phyloP scores from a whole-genome alignment of 2,113 vertebrate genomes.

The Lepus americanus region DNA sequence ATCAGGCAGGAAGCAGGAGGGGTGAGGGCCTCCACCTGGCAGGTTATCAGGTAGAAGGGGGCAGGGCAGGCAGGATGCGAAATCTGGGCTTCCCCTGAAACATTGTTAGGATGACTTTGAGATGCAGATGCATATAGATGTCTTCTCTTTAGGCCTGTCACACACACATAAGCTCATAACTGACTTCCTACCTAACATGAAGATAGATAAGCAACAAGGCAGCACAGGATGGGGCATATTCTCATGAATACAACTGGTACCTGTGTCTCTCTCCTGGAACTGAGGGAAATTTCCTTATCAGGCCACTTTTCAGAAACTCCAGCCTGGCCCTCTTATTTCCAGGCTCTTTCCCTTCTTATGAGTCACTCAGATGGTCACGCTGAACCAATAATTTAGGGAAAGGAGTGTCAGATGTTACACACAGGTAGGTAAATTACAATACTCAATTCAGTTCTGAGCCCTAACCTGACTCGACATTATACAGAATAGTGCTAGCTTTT shows the following conservation, averaged over 20 bases:
- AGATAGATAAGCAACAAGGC: constrained; percentile 33
- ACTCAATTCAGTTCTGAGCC: neutral
- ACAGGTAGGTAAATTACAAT: constrained; percentile 36
- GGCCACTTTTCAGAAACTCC: neutral
- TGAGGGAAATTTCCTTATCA: constrained; percentile 30
- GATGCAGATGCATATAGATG: too few species aligned
- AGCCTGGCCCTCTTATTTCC: neutral
- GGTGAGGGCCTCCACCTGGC: too few species aligned
- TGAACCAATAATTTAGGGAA: constrained; percentile 14
- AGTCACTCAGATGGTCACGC: constrained; percentile 39
- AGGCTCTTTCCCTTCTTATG: constrained; percentile 20
- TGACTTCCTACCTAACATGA: too few species aligned
- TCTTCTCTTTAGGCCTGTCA: too few species aligned
- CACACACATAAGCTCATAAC: too few species aligned
- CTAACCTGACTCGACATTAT: constrained; percentile 24
- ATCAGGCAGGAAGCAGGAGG: too few species aligned
- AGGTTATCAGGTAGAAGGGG: too few species aligned
- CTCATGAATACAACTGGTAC: neutral
- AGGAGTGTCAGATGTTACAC: constrained; percentile 1
- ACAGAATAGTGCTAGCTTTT: constrained; percentile 44
- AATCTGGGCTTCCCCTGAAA: too few species aligned
- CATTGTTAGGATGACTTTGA: too few species aligned
- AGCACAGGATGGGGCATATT: neutral
- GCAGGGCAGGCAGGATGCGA: too few species aligned
- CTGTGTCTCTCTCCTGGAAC: neutral